Evolutionary conservation across 2,797 vertebrate species (phyloP), one percentile per base, ranked within the genome.

Genomic region (Dicrostonyx torquatus): DNA sequence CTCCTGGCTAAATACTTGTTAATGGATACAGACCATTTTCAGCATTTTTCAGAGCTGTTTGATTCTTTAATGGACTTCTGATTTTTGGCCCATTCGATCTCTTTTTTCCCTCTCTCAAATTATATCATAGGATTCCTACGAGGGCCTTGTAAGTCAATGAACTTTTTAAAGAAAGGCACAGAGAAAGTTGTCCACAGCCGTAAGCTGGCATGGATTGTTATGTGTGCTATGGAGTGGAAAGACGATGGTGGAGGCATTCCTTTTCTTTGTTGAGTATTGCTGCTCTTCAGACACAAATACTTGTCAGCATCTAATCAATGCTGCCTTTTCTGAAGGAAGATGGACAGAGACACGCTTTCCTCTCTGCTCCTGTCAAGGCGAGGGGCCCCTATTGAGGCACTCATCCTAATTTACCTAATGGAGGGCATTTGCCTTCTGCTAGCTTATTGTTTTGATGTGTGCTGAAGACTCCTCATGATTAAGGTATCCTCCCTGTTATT

Each of bases 401-500:
- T 86, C n/a, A 18, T 90, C 78, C 95, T 90, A 24, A 84, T 92
- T 82, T 90, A 68, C 66, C 64, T 40, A 83, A 80, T 10, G 40
- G 92, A 89, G 66, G 66, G 68, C 60, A 40, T 89, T 91, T 94
- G 78, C 64, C 40, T 89, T 77, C 91, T 80, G 84, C 40, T 93
- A 82, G 75, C 43, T 76, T 64, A 84, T 1, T 89, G 45, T 94
- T 95, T 95, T 87, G 90, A 96, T 93, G 89, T 85, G 92, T 84
- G 60, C 48, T 60, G 53, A 50, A 37, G 92, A 70, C 93, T 80
- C 94, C 64, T 79, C 79, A 62, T 70, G 50, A 93, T 96, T 95
- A 97, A 96, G 75, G 64, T 75, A 13, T 73, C 90, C 17, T 93
- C 64, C 93, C 94, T 93, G 58, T 93, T 96, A 77, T 72, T 93